Percentiles rank a stretch among this genome's conserved stretches.
Conservation (phyloP, 1,140 invertebrate genomes). For the Cotesia typhae region DNA sequence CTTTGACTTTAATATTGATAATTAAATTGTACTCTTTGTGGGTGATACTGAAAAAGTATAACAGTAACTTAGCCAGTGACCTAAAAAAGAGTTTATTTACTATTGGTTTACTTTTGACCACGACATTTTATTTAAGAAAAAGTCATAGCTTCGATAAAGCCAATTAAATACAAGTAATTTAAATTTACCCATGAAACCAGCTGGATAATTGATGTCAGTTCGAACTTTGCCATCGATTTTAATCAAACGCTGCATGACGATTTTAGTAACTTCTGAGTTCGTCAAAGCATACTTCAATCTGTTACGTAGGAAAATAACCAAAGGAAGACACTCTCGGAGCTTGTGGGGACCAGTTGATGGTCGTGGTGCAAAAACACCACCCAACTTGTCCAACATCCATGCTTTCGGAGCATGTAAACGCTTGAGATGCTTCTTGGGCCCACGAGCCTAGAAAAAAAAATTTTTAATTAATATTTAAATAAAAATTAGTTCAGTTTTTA, state of each 20-base stretch:
- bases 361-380: slow-evolving; percentile 96
- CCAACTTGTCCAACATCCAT: slow-evolving; percentile 99
- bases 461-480: no score
- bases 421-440: slow-evolving; percentile 99
- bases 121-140: slow-evolving; percentile 40
- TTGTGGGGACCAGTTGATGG: slow-evolving; percentile 98
- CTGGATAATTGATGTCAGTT: slow-evolving; percentile 96
- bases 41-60: slow-evolving; percentile 68
- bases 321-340: slow-evolving; percentile 93
- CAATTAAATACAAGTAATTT: no score
- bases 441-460: slow-evolving; percentile 82
- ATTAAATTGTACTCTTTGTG: slow-evolving; percentile 60
- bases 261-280: slow-evolving; percentile 95
- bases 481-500: no score
- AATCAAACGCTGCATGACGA: slow-evolving; percentile 97
- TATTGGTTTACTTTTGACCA: slow-evolving; percentile 65
- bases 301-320: slow-evolving; percentile 97
- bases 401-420: slow-evolving; percentile 97
- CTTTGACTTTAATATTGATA: no score
- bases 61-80: slow-evolving; percentile 65
- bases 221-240: slow-evolving; percentile 98
- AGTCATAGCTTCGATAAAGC: slow-evolving; percentile 66
- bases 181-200: slow-evolving; percentile 97
- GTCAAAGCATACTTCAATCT: slow-evolving; percentile 99
- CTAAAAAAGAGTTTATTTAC: slow-evolving; percentile 52